Conservation (phyloP, 2,797 vertebrate genomes). For the Natrix natrix region DNA sequence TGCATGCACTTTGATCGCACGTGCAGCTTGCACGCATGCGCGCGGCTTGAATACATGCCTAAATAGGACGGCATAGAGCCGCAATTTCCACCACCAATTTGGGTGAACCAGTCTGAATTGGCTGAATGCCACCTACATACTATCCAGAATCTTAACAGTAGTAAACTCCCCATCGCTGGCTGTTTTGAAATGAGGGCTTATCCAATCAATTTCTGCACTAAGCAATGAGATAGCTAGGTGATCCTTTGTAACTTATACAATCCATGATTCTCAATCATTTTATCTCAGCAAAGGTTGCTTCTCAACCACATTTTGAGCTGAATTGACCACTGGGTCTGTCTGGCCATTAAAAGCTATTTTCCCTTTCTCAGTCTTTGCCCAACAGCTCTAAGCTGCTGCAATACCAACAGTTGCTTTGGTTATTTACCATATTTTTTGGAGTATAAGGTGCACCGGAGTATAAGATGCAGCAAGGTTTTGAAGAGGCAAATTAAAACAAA, state of each 20-base stretch:
- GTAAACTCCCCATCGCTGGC: neutral
- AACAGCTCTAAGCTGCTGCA: neutral
- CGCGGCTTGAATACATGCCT: no score
- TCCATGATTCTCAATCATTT: neutral
- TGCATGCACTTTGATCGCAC: no score
- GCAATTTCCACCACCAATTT: no score
- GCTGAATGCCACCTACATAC: neutral
- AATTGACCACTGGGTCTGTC: no score
- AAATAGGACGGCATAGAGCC: no score
- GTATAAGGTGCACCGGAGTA: no score
- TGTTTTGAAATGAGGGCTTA: neutral
- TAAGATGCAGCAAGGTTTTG: no score
- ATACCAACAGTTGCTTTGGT: neutral
- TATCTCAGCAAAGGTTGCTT: neutral
- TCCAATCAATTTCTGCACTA: neutral
- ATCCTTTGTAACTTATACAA: neutral
- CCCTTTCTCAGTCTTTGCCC: neutral
- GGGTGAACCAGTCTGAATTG: no score
- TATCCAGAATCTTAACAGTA: neutral
- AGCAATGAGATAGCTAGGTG: neutral
- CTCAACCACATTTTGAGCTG: neutral
- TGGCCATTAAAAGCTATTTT: neutral
- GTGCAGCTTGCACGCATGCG: no score
- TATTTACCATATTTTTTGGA: neutral
- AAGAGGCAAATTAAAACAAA: no score